Evolutionary conservation across 1,140 invertebrate genomes (phyloP), one percentile per base, ranked within the genome.

Genomic region (Mizuhopecten yessoensis): DNA sequence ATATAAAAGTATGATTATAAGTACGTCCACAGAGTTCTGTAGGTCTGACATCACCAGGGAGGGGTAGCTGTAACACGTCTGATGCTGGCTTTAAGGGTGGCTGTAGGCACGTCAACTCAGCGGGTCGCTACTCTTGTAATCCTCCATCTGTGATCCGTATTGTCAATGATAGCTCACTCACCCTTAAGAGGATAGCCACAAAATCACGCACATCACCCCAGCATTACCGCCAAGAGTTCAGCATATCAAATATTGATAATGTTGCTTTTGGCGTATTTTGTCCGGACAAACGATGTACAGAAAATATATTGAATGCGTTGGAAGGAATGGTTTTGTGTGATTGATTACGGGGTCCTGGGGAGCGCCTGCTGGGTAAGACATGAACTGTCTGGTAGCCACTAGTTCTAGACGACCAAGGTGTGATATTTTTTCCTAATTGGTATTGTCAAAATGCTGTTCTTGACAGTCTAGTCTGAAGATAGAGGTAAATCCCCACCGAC

Each of bases 231-330:
- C n/a, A 13, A 29, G 57, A 75, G 57, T 75, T 29, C 23, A 29
- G 57, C 57, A 75, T 75, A 75, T 75, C 57, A 75, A 75, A 75
- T 75, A 75, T 75, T 75, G 57, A 75, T 75, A 75, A 75, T 75
- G 57, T 75, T 75, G 57, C 57, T 75, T 75, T 75, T 75, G 57
- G 57, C 57, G 57, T 75, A 75, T 75, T 11, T 75, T 75, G 57
- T n/a, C 57, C 57, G 57, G 15, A 1, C 57, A 75, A 75, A 75
- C 57, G n/a, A 75, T 75, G 23, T n/a, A 75, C 57, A 75, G 57
- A 75, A 75, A 75, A 29, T 23, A 10, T 75, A 75, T 75, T 75
- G 57, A 75, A 75, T 75, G 57, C 57, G 7, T 75, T 75, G 57
- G 57, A 75, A 75, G 57, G 57, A 75, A 75, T 29, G 23, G 57